These are phyloP conservation scores for Halcyon smyrnensis DNA, from an alignment of 2,797 vertebrate species.

Conservation along the genomic window DNA sequence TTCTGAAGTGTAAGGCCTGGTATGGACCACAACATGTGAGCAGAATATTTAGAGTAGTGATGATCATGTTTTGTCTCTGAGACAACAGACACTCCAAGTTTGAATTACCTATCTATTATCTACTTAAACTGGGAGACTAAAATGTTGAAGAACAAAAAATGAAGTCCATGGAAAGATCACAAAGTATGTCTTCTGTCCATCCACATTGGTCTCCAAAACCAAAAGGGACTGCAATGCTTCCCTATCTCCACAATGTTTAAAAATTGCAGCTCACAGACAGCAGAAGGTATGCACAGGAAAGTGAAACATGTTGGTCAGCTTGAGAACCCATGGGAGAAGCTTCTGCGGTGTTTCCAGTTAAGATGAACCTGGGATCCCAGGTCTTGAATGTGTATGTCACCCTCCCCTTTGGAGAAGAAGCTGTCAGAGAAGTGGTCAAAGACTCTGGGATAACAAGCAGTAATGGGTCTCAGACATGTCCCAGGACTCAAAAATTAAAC, in stretches of 20 bases:
- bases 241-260: background rate
- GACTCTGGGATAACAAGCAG: background rate
- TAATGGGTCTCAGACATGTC: background rate
- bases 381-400: rapidly evolving
- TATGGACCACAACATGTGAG: background rate
- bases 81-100: background rate
- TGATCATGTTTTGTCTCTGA: background rate
- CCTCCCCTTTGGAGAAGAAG: background rate
- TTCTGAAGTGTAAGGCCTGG: background rate
- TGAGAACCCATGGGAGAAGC: background rate
- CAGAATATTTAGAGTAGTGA: conserved; percentile 8
- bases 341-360: background rate
- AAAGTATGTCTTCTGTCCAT: background rate
- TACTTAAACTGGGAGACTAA: background rate
- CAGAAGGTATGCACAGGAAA: background rate
- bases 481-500: background rate
- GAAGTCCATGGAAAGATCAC: background rate
- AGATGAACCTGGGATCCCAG: background rate
- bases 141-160: background rate
- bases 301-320: background rate
- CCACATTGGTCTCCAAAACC: background rate
- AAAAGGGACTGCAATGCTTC: background rate
- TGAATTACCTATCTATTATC: background rate
- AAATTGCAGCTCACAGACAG: background rate
- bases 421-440: background rate